A percentile compares a stretch with the other conserved stretches of the same genome.
Conservation (phyloP, 2,797 vertebrate genomes). For the Pithecia hirsuta region DNA sequence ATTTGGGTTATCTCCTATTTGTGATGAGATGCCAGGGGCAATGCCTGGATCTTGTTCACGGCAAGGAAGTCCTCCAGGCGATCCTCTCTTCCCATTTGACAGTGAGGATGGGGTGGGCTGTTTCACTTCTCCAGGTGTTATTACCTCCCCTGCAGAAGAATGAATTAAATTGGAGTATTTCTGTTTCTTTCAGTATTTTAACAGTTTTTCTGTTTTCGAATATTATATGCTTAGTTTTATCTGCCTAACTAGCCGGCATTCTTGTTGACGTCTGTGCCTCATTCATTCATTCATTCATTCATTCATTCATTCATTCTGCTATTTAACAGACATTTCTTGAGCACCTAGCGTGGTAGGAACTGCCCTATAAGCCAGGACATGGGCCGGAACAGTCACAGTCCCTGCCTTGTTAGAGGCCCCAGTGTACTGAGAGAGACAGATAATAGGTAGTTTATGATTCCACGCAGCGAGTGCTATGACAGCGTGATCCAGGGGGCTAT, state of each 20-base stretch:
- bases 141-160: neutral
- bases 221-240: neutral
- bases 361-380: too few relatives aligned
- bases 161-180: neutral
- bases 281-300: neutral
- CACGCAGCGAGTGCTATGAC: rapidly evolving
- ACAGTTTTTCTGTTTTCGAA: neutral
- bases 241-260: neutral
- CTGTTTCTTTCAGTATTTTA: neutral
- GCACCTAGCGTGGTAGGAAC: too few relatives aligned
- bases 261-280: neutral
- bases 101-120: too few relatives aligned
- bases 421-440: neutral
- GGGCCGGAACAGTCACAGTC: neutral
- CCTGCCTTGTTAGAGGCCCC: neutral
- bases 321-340: neutral
- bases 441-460: rapidly evolving
- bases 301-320: neutral
- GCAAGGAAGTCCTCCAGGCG: rapidly evolving
- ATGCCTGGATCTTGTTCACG: rapidly evolving
- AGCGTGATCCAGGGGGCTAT: too few relatives aligned
- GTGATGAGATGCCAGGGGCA: too few relatives aligned
- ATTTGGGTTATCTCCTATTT: neutral
- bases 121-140: neutral
- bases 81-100: neutral